Evolutionary conservation across 2,888 invertebrate species (phyloP).

Genomic region (Hyposoter dolosus): DNA sequence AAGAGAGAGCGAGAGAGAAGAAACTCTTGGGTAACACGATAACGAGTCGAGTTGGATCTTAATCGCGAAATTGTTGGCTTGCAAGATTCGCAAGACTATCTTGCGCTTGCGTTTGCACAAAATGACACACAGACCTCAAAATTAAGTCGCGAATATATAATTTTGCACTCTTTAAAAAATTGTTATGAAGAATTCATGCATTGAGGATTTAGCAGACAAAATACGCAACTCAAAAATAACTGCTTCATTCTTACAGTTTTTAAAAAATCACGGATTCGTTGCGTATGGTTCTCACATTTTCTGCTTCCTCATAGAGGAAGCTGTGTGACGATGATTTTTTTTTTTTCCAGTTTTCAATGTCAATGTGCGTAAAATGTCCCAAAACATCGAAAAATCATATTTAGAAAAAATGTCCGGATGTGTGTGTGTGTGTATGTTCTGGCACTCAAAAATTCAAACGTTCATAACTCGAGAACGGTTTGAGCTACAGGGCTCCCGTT

Average conservation of each 20-base stretch:
- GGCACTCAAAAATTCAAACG: no score
- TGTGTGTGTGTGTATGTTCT: no score
- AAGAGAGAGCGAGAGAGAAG: slow-evolving; percentile 5
- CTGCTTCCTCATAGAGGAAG: neutral
- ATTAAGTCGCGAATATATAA: neutral
- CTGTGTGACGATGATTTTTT: no score
- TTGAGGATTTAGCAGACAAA: neutral
- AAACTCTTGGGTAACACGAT: slow-evolving; percentile 55
- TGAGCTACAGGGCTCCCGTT: no score
- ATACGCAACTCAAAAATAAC: no score
- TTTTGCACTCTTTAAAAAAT: neutral
- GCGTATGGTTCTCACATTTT: neutral
- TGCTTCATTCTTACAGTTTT: no score
- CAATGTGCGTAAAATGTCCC: no score
- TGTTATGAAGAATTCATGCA: neutral
- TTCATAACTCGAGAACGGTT: no score
- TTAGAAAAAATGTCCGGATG: no score
- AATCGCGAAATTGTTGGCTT: slow-evolving; percentile 56
- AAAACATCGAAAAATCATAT: no score
- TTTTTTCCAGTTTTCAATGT: no score
- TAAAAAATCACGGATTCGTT: neutral
- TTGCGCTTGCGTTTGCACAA: slow-evolving; percentile 40
- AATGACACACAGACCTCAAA: slow-evolving; percentile 15
- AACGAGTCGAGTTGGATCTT: slow-evolving; percentile 57
- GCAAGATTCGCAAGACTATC: slow-evolving; percentile 47